Evolutionary conservation across 1,140 invertebrate genomes (phyloP), one percentile per base, ranked within the genome.

Genomic region (Bombus impatiens): DNA sequence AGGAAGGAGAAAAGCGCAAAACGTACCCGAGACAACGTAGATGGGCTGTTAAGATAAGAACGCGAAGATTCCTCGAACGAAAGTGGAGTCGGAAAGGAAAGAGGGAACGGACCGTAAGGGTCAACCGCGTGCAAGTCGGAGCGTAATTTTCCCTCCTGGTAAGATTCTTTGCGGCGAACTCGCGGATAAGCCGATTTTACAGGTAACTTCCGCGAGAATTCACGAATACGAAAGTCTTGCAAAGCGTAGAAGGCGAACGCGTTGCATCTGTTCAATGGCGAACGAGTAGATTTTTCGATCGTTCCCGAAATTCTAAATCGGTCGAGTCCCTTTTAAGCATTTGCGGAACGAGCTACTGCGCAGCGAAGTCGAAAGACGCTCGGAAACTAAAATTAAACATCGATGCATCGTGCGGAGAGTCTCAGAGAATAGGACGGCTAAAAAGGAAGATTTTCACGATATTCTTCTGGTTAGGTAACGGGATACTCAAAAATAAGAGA

Each of bases 31-130:
- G 94, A 94, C 94, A 94, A 94, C 94, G 93, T 94, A 94, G 94
- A 95, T 95, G 77, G 92, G 90, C 90, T 92, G 91, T 94, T 94
- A 93, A 94, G 94, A 95, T 95, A 95, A 44, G 91, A 83, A 88
- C 91, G 57, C 71, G 82, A 84, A 82, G 74, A 86, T 89, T 76
- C 78, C 82, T 70, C 44, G 84, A 22, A 65, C 44, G 78, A 82
- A 82, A 74, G 47, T 68, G 68, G 42, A 67, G 47, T 81, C 62
- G 47, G 6, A 53, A 53, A 53, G 47, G 57, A 77, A 83, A 85
- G 35, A 72, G 82, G 82, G 86, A 93, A 86, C 82, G 89, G 85
- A 84, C 84, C 83, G 81, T 88, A 88, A 90, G 90, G 92, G 92
- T 93, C 92, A 93, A 91, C 86, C 86, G 86, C 89, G 88, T 86